phyloP scores from a whole-genome alignment of 2,113 vertebrate species.

The Damaliscus lunatus region DNA sequence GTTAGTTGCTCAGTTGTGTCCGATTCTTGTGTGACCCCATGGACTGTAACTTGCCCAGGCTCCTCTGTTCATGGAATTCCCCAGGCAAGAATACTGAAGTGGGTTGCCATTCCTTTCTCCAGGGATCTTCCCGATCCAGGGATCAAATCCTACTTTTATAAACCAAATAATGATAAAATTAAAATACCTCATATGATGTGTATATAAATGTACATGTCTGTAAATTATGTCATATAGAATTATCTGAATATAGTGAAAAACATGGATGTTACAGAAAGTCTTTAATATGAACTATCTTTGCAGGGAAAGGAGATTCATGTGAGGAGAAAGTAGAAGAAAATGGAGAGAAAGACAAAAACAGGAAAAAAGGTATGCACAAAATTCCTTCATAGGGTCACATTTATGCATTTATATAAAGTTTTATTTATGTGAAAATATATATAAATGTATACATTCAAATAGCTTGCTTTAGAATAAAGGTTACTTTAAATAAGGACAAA shows the following conservation, averaged over 20 bases:
- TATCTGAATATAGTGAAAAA: background rate
- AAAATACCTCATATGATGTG: background rate
- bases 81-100: background rate
- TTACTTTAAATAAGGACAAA: background rate
- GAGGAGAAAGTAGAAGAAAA: background rate
- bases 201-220: background rate
- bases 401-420: conserved; percentile 19
- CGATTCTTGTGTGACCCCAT: background rate
- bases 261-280: background rate
- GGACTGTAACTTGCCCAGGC: background rate
- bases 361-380: background rate
- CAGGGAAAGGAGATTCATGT: background rate
- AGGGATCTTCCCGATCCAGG: background rate
- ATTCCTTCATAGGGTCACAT: background rate
- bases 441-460: background rate
- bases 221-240: background rate
- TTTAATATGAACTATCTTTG: background rate
- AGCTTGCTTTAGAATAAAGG: background rate
- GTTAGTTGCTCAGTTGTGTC: background rate
- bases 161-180: background rate
- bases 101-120: background rate
- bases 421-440: background rate
- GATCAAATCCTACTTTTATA: background rate
- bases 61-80: background rate
- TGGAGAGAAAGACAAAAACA: background rate